A percentile compares a stretch with the other conserved stretches of the same genome.
phyloP scores from a whole-genome alignment of 2,888 invertebrate genomes.

The Marronus borbonicus region DNA sequence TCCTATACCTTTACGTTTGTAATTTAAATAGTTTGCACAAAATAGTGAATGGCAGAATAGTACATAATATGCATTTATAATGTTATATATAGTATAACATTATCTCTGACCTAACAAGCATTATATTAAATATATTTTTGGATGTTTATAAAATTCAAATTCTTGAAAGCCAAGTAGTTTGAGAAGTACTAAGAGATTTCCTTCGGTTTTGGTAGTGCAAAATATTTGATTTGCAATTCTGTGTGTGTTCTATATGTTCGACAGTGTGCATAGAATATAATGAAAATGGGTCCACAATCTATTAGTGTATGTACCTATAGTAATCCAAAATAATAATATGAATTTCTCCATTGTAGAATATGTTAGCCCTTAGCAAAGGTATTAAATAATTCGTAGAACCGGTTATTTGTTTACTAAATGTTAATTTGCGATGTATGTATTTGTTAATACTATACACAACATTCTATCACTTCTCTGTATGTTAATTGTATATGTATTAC shows the following conservation, averaged over 20 bases:
- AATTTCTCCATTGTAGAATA: not conserved
- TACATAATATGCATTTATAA: too few species aligned
- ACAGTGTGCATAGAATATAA: constrained; percentile 8
- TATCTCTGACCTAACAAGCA: too few species aligned
- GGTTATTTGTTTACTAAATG: not conserved
- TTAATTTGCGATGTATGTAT: not conserved
- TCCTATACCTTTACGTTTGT: too few species aligned
- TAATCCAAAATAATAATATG: not conserved
- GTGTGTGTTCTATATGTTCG: not conserved
- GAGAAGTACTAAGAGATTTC: not conserved
- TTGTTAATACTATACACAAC: not conserved
- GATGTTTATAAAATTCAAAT: not conserved
- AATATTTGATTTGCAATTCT: not conserved
- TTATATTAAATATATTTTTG: not conserved
- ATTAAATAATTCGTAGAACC: not conserved
- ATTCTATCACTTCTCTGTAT: not conserved
- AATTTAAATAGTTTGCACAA: too few species aligned
- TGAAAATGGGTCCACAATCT: constrained; percentile 27
- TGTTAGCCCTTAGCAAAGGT: not conserved
- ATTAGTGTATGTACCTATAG: not conserved
- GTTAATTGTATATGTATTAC: constrained; percentile 6
- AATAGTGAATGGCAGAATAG: too few species aligned
- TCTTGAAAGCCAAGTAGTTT: not conserved
- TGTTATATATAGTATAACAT: too few species aligned
- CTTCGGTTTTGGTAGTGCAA: not conserved